phyloP scores from a whole-genome alignment of 92 coral and sea anemone species.

The Palythoa grandiflora region DNA sequence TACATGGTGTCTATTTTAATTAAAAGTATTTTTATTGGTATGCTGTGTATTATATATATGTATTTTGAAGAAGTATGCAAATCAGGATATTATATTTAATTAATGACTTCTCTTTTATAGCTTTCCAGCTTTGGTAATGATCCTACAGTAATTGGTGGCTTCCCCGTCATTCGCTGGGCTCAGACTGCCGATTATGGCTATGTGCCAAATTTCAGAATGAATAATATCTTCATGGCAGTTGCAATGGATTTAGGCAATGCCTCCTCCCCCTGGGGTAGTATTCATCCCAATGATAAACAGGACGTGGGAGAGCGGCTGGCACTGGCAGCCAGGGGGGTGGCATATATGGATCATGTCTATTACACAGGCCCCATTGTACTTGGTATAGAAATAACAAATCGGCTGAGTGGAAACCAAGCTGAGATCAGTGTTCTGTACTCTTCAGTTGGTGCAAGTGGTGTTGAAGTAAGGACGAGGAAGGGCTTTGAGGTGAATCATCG shows the following conservation, averaged over 20 bases:
- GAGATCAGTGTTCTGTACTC: constrained; percentile 54
- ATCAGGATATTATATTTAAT: not conserved
- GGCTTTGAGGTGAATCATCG: constrained; percentile 88
- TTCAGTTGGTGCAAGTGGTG: constrained; percentile 71
- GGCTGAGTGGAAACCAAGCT: constrained; percentile 30
- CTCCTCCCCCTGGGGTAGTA: constrained; percentile 86
- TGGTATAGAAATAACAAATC: constrained; percentile 47
- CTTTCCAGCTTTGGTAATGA: constrained; percentile 73
- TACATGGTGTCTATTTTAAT: not conserved
- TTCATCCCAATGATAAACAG: constrained; percentile 94
- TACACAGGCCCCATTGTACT: constrained; percentile 86
- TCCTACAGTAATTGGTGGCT: constrained; percentile 63
- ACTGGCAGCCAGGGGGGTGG: constrained; percentile 90
- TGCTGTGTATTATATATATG: not conserved
- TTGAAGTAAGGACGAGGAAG: constrained; percentile 68
- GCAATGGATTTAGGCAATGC: constrained; percentile 96
- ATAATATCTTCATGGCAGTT: constrained; percentile 96
- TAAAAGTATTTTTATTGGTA: too few relatives aligned
- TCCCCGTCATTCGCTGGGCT: constrained; percentile 97
- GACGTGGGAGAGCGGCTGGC: constrained; percentile 93
- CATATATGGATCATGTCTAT: constrained; percentile 88
- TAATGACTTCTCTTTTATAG: constrained; percentile 27
- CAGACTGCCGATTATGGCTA: constrained; percentile 97
- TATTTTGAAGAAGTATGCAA: not conserved
- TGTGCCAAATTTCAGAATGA: constrained; percentile 85